phyloP scores from a whole-genome alignment of 2,113 vertebrate species.

The Megalops atlanticus region DNA sequence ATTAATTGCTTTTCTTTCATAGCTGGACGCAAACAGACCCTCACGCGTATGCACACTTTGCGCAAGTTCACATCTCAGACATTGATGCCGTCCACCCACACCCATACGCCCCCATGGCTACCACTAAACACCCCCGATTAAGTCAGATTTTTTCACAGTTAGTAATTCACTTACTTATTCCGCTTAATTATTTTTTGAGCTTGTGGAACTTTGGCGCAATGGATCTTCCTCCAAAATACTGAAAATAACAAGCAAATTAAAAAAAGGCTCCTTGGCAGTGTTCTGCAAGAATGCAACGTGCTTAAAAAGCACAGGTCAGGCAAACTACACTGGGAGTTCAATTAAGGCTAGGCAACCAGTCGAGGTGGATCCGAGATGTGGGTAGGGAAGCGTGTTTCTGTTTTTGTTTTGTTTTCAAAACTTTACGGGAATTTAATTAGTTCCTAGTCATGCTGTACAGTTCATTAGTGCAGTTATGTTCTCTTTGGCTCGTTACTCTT shows the following conservation, averaged over 20 bases:
- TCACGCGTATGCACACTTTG: background rate
- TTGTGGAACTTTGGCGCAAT: background rate
- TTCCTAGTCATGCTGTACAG: background rate
- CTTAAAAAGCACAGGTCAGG: constrained; percentile 7
- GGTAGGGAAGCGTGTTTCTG: background rate
- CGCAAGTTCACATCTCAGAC: background rate
- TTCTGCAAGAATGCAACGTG: background rate
- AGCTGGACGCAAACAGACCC: background rate
- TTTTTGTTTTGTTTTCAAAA: constrained; percentile 17
- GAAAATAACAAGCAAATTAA: no score
- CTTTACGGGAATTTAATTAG: constrained; percentile 24
- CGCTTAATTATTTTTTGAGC: background rate
- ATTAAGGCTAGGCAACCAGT: background rate
- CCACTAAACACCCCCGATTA: no score
- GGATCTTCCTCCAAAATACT: no score
- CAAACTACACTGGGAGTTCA: constrained; percentile 2
- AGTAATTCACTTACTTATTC: background rate
- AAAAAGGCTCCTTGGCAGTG: no score
- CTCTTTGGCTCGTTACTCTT: background rate
- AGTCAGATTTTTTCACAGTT: background rate
- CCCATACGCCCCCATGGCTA: no score
- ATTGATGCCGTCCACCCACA: no score
- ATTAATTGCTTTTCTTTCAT: background rate
- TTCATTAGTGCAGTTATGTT: constrained; percentile 22
- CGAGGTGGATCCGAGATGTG: background rate